These are phyloP conservation scores for Euthynnus affinis DNA, from an alignment of 2,797 vertebrate species.

Conservation along the genomic window DNA sequence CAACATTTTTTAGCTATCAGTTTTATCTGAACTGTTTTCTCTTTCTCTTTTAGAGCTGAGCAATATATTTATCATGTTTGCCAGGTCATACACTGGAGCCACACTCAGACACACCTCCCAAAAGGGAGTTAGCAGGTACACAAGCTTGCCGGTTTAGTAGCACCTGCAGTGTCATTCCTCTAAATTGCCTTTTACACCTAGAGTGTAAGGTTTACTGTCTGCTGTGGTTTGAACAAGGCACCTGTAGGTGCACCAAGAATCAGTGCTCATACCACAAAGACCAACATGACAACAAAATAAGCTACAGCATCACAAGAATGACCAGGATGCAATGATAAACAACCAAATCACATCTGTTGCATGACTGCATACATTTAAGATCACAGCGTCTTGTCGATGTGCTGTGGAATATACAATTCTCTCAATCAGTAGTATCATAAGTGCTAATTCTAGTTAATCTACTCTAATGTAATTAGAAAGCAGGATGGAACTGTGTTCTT, in stretches of 20 bases:
- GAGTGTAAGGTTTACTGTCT: conserved; percentile 26
- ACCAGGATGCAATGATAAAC: not conserved
- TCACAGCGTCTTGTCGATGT: not conserved
- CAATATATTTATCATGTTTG: not conserved
- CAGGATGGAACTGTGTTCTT: not conserved
- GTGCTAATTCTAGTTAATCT: no score
- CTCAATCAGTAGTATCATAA: not conserved
- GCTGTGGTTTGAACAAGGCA: conserved; percentile 29
- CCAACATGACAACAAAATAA: not conserved
- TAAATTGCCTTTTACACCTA: conserved; percentile 43
- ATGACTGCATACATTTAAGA: not conserved
- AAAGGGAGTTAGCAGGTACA: not conserved
- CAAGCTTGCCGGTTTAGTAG: conserved; percentile 13
- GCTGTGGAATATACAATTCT: not conserved
- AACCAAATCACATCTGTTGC: not conserved
- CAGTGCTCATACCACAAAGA: not conserved
- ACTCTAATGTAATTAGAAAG: not conserved
- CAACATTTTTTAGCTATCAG: not conserved
- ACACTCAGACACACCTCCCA: conserved; percentile 25
- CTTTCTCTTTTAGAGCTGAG: not conserved
- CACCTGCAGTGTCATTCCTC: conserved; percentile 32
- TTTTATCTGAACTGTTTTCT: not conserved
- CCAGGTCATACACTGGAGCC: conserved; percentile 14
- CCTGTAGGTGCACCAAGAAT: conserved; percentile 30
- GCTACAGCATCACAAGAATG: not conserved